Conservation (phyloP, 2,888 invertebrate species). For the Ormyrus labotus region DNA sequence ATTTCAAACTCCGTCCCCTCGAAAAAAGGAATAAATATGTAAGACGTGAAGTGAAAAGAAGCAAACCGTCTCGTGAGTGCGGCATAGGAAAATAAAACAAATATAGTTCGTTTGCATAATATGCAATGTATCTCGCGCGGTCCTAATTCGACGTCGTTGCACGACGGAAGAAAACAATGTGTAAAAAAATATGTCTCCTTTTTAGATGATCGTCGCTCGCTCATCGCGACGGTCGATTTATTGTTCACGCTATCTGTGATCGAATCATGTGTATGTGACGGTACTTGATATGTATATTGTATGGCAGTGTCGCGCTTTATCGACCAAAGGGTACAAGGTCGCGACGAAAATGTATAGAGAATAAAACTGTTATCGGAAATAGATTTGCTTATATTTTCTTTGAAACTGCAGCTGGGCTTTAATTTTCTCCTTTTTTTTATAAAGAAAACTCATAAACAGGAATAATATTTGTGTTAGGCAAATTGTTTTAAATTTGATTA, state of each 20-base stretch:
- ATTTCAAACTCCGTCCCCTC: slow-evolving; percentile 32
- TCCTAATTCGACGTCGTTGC: slow-evolving; percentile 21
- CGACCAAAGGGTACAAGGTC: slow-evolving; percentile 14
- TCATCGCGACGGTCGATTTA: slow-evolving; percentile 21
- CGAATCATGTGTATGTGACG: slow-evolving; percentile 35
- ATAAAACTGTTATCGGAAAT: slow-evolving; percentile 28
- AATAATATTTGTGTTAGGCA: not conserved
- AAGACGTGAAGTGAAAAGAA: not conserved
- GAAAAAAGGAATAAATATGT: slow-evolving; percentile 1
- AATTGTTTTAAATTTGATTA: slow-evolving; percentile 6
- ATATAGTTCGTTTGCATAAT: slow-evolving; percentile 3
- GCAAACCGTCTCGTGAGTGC: slow-evolving; percentile 23
- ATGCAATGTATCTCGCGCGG: slow-evolving; percentile 21
- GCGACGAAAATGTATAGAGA: slow-evolving; percentile 46
- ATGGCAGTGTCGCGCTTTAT: slow-evolving; percentile 18
- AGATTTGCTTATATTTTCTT: slow-evolving; percentile 28
- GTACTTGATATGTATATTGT: slow-evolving; percentile 22
- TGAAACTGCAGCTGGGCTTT: not conserved
- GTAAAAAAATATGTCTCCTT: slow-evolving; percentile 20
- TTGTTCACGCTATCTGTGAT: slow-evolving; percentile 50
- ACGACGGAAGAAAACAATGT: slow-evolving; percentile 17
- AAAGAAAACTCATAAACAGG: slow-evolving; percentile 5
- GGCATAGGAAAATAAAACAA: not conserved
- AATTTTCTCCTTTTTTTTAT: slow-evolving; percentile 25
- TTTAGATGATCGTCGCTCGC: slow-evolving; percentile 10